These are phyloP conservation scores for Calameuta pallipes DNA, from an alignment of 2,888 invertebrate genomes.

Conservation along the genomic window DNA sequence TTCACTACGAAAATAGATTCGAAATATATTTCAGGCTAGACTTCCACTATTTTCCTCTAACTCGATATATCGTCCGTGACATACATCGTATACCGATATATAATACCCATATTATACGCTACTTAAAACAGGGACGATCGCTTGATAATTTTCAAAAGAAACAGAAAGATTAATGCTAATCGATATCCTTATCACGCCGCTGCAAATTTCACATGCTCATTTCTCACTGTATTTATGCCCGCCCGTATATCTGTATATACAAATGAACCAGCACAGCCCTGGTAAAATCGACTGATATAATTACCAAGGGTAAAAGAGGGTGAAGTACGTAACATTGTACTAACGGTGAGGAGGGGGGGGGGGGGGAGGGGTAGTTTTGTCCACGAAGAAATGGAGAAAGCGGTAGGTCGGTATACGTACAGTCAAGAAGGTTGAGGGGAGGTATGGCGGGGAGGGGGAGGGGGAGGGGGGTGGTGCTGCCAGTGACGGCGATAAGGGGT, in stretches of 20 bases:
- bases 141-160: not conserved
- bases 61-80: not conserved
- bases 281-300: not conserved
- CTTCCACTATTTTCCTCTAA: not conserved
- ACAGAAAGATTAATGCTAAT: not conserved
- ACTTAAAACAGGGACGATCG: not conserved
- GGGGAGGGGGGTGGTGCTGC: constrained; percentile 46
- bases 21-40: not conserved
- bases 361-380: not conserved
- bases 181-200: not conserved
- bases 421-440: not conserved
- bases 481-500: constrained; percentile 62
- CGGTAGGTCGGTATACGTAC: not conserved
- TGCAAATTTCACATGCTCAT: not conserved
- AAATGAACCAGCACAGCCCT: not conserved
- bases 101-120: not conserved
- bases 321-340: not conserved
- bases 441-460: constrained; percentile 30
- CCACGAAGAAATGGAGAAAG: not conserved
- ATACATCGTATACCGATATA: not conserved
- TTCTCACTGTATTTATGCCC: not conserved
- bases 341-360: not conserved
- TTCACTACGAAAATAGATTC: not conserved
- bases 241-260: not conserved
- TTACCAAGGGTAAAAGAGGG: not conserved